Evolutionary conservation across 1,140 invertebrate genomes (phyloP), one percentile per base, ranked within the genome.

Genomic region (Sitodiplosis mosellana): DNA sequence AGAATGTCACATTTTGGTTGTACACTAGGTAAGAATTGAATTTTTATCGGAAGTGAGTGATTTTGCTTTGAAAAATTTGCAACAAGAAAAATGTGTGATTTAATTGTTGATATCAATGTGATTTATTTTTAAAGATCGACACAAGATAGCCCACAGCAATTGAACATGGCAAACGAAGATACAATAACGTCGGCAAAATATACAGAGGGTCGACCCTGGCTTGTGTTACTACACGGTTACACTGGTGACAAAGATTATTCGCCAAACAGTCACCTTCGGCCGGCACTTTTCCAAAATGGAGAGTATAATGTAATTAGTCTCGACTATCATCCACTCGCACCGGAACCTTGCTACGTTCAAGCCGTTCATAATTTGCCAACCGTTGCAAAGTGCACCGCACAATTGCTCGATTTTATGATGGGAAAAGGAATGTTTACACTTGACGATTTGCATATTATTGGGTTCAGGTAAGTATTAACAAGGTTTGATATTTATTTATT

Each of bases 391-490:
- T 77, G 75, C 51, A 61, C 68, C 0, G 79, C 76, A 0, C 69
- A 71, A 51, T 69, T 83, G 46, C 67, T 83, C 10, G 73, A 77
- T 47, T 72, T 71, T 53, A 56, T 83, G 38, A 66, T 78, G 20
- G 61, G 64, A 2, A 63, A 64, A 0, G 61, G 68, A 34, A 69
- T 71, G 1, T 69, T 82, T 2, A 46, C 64, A 0, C 57, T 82
- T 19, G 55, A 68, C n/a, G 67, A 64, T 44, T 70, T 88, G 49
- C 90, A 95, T 58, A 61, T 93, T 2, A 84, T 95, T 52, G 91
- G 90, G 0, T 47, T 47, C 12, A 19, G 33, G 10, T n/a, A 36
- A 8, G n/a, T 36, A n/a, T n/a, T n/a, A n/a, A n/a, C n/a, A n/a
- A n/a, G n/a, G n/a, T n/a, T n/a, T n/a, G n/a, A n/a, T n/a, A n/a